A percentile compares a stretch with the other conserved stretches of the same genome.
phyloP scores from a whole-genome alignment of 2,888 invertebrate genomes.

The Neoaliturus tenellus region DNA sequence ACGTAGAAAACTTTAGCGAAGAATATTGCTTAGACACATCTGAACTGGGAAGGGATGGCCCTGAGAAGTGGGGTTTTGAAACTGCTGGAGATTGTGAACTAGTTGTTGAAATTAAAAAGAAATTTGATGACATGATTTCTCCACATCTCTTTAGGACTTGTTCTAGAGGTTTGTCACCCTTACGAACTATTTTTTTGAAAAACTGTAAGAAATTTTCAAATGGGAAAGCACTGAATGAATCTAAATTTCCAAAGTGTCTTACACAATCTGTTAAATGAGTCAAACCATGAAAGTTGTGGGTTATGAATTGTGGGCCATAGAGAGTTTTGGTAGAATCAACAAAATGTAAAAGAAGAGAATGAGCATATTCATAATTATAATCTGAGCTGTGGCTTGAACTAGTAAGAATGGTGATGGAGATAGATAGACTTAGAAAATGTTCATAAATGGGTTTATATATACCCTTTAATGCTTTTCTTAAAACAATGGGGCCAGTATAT shows the following conservation, averaged over 20 bases:
- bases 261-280: background rate
- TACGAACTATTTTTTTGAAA: background rate
- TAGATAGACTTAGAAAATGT: background rate
- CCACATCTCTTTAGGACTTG: background rate
- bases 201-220: slow-evolving; percentile 11
- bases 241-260: background rate
- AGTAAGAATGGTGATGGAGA: slow-evolving; percentile 5
- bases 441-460: background rate
- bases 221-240: background rate
- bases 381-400: background rate
- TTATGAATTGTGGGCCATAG: background rate
- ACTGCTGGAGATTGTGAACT: background rate
- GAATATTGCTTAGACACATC: background rate
- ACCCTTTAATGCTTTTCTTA: slow-evolving; percentile 1
- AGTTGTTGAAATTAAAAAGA: background rate
- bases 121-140: background rate
- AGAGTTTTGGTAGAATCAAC: background rate
- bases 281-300: slow-evolving; percentile 9
- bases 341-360: background rate
- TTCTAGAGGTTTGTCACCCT: background rate
- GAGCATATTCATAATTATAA: background rate
- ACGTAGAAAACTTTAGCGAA: background rate
- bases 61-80: background rate
- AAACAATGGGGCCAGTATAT: slow-evolving; percentile 34
- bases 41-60: background rate